phyloP scores from a whole-genome alignment of 2,888 invertebrate species.

The Drosophila tripunctata region DNA sequence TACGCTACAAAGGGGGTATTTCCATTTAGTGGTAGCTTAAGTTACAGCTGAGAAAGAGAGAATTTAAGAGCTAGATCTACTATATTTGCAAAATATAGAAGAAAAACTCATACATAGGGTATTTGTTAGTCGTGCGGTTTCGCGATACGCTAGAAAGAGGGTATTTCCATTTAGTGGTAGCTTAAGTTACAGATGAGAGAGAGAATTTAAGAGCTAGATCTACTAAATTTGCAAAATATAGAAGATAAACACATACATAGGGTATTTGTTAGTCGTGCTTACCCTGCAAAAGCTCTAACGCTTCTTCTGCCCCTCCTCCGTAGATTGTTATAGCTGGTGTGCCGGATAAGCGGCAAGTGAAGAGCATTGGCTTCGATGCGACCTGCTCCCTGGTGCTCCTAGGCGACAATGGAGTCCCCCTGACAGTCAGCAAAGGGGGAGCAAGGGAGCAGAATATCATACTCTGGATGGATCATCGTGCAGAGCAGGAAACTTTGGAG shows the following conservation, averaged over 20 bases:
- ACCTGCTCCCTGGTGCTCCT: constrained; percentile 96
- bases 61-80: no score
- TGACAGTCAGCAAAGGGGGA: constrained; percentile 89
- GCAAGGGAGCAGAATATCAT: constrained; percentile 91
- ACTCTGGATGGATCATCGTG: constrained; percentile 97
- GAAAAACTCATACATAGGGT: no score
- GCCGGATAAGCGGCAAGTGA: constrained; percentile 86
- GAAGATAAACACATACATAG: background rate
- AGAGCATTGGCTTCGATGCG: constrained; percentile 97
- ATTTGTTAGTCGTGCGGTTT: no score
- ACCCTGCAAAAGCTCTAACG: background rate
- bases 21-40: no score
- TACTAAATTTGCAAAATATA: no score
- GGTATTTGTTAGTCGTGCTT: background rate
- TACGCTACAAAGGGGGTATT: no score
- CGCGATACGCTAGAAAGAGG: no score
- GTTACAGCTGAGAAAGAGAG: no score
- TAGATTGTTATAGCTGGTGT: constrained; percentile 87
- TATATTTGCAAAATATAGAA: no score
- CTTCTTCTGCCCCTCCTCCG: background rate
- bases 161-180: no score
- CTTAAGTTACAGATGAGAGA: no score
- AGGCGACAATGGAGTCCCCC: constrained; percentile 88
- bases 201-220: no score
- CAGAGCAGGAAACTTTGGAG: constrained; percentile 90